Conservation (phyloP, 1,140 invertebrate species). For the Formica selysi region DNA sequence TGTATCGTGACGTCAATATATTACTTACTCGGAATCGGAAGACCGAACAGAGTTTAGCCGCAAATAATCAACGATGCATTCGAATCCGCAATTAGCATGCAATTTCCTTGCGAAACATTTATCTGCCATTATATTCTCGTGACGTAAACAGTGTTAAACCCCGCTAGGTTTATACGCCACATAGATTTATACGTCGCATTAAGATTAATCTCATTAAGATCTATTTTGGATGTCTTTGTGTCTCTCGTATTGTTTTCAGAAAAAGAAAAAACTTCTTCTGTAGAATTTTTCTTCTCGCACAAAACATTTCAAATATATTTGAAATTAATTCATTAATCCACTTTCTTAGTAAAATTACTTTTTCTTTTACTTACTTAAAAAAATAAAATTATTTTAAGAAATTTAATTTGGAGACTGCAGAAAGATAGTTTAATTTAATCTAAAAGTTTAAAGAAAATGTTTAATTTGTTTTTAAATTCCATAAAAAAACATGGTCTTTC, state of each 20-base stretch:
- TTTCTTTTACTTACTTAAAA: too few species aligned
- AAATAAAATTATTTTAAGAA: neutral
- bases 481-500: neutral
- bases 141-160: conserved; percentile 1
- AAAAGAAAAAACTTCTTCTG: neutral
- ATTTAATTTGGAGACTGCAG: neutral
- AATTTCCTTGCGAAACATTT: conserved; percentile 30
- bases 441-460: neutral
- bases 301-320: neutral
- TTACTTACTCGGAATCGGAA: conserved; percentile 52
- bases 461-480: neutral
- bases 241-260: neutral
- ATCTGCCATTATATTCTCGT: neutral
- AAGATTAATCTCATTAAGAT: neutral
- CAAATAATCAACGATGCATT: neutral
- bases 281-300: neutral
- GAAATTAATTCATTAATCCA: neutral
- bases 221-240: too few species aligned
- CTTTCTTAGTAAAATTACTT: neutral
- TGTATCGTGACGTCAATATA: conserved; percentile 59
- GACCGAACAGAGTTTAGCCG: neutral
- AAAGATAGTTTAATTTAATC: neutral
- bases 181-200: neutral
- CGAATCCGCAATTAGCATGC: conserved; percentile 17
- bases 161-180: neutral